A percentile compares a stretch with the other conserved stretches of the same genome.
phyloP scores from a whole-genome alignment of 2,113 vertebrate species.

The Tyto alba region DNA sequence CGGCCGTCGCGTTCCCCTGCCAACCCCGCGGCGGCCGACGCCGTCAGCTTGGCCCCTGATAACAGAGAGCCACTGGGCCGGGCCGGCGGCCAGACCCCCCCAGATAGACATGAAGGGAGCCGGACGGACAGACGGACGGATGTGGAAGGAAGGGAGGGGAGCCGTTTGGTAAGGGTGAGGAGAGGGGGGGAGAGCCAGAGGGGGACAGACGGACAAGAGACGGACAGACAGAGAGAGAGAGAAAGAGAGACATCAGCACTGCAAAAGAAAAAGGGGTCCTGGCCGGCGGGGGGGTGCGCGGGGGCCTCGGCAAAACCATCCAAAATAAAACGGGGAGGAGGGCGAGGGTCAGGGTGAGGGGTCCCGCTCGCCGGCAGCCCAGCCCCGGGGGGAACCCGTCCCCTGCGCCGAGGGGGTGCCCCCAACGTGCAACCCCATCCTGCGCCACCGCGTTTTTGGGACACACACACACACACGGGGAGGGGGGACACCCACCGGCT shows the following conservation, averaged over 20 bases:
- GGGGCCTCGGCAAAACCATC: conserved; percentile 64
- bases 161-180: neutral
- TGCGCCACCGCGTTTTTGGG: conserved; percentile 10
- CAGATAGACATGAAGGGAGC: conserved; percentile 62
- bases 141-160: conserved; percentile 31
- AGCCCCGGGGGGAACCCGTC: neutral
- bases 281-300: neutral
- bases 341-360: neutral
- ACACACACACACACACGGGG: too few species aligned
- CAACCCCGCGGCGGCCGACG: conserved; percentile 76
- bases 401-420: conserved; percentile 52
- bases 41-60: conserved; percentile 88
- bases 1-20: conserved; percentile 77
- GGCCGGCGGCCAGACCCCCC: conserved; percentile 63
- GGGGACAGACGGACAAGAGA: conserved; percentile 74
- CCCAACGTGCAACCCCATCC: conserved; percentile 77
- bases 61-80: conserved; percentile 86
- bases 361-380: conserved; percentile 25
- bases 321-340: conserved; percentile 54
- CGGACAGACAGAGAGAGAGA: conserved; percentile 76
- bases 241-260: conserved; percentile 74
- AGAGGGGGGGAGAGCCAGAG: conserved; percentile 62
- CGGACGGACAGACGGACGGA: conserved; percentile 55
- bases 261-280: conserved; percentile 56
- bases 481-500: too few species aligned